Base-by-base conservation (phyloP, 2,113 vertebrate species). In the Lycaon pictus region DNA sequence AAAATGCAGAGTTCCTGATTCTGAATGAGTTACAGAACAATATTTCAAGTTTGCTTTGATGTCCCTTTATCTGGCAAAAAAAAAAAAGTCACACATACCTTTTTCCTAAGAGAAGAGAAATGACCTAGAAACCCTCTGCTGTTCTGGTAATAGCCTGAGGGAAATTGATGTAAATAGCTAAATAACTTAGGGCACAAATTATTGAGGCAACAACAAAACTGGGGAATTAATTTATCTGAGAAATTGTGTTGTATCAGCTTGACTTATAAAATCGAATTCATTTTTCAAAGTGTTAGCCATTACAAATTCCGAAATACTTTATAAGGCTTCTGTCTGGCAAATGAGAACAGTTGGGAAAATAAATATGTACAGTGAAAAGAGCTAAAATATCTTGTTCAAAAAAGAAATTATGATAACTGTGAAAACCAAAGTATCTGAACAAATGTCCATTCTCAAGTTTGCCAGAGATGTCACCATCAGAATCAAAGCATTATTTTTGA, bases 241-340 rank as follows among this genome's bases (percentile, higher is more conserved):
- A 93, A 97, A 95, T 79, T 85, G 29, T 88, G 51, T 86, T 85
- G 35, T 93, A 62, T 95, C 90, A 71, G 71, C 65, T 82, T 95
- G 43, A 92, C 87, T 97, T 86, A 91, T 72, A 89, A 93, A 97
- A 95, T 43, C 53, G 91, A 91, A 85, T 93, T 93, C 89, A 85
- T 95, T 93, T 97, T 93, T 72, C 27, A 76, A 96, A 92, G 35
- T 82, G n/a, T 96, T 95, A 88, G 94, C 92, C 58, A 71, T 96
- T 88, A 92, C n/a, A 83, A 67, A 86, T 94, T 83, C 76, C 35
- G 55, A 96, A 25, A 85, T 0, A 71, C 58, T 95, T 84, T 51
- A 53, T 81, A 65, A 88, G 88, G 77, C 60, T 95, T 86, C 80
- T 71, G 35, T 96, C 71, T 95, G 82, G 86, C 89, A 93, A 91